These are phyloP conservation scores for Crenichthys baileyi DNA, from an alignment of 2,797 vertebrate species.

Conservation along the genomic window DNA sequence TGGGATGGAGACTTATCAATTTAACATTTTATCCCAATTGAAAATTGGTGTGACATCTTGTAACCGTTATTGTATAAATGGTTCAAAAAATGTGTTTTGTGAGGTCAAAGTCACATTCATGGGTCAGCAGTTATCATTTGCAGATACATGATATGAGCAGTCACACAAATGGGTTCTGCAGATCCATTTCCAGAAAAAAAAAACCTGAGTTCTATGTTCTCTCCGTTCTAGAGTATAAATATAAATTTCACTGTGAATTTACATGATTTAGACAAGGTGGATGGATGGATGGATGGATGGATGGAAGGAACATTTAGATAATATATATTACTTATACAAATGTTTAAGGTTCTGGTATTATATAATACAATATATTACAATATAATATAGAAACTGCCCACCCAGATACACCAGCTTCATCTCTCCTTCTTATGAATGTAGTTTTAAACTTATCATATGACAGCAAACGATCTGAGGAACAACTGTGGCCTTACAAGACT, in stretches of 20 bases:
- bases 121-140: background rate
- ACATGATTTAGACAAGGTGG: too few species aligned
- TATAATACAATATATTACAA: too few species aligned
- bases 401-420: too few species aligned
- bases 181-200: background rate
- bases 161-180: background rate
- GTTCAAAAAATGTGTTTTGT: background rate
- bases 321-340: too few species aligned
- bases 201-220: background rate
- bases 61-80: background rate
- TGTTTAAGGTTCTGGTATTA: too few species aligned
- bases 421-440: too few species aligned
- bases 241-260: too few species aligned
- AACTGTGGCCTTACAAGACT: conserved; percentile 6
- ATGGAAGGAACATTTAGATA: too few species aligned
- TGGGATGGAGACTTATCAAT: background rate
- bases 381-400: too few species aligned
- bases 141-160: background rate
- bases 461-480: conserved; percentile 2
- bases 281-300: too few species aligned
- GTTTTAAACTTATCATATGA: background rate
- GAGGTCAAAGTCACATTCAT: conserved; percentile 10
- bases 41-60: background rate
- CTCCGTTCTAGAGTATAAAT: background rate
- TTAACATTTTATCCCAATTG: background rate